Percentiles rank a stretch among this genome's conserved stretches.
Conservation (phyloP, 2,888 invertebrate species). For the Rambutsinella grinnellia region DNA sequence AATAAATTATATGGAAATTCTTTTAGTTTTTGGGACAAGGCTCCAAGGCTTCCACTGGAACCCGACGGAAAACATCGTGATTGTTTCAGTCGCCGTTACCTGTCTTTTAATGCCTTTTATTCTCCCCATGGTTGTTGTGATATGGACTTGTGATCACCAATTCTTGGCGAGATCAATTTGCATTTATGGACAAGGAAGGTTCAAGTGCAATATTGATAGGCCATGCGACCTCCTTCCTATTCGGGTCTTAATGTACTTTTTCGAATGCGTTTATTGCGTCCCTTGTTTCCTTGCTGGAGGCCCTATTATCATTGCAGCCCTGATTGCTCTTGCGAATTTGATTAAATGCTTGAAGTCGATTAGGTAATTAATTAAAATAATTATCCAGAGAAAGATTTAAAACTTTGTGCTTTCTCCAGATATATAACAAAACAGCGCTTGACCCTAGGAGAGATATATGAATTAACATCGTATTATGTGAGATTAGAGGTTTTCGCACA, state of each 20-base stretch:
- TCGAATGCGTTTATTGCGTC: neutral
- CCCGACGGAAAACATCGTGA: slow-evolving; percentile 10
- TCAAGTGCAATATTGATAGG: neutral
- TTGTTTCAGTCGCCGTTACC: neutral
- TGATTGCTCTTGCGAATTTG: slow-evolving; percentile 4
- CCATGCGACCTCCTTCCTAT: slow-evolving; percentile 3
- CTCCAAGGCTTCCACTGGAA: slow-evolving; percentile 25
- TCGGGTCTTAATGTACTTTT: neutral
- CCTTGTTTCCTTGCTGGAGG: neutral
- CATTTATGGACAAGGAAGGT: neutral
- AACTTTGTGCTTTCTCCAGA: neutral
- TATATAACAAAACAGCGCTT: neutral
- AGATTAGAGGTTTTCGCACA: slow-evolving; percentile 12
- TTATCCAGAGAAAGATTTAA: too few species aligned
- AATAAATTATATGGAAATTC: too few species aligned
- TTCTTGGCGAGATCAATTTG: neutral
- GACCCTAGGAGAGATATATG: neutral
- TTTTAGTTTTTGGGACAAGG: neutral
- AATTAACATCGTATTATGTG: slow-evolving; percentile 8
- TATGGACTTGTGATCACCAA: slow-evolving; percentile 24
- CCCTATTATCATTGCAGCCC: neutral
- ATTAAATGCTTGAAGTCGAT: slow-evolving; percentile 15
- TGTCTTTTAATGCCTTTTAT: neutral
- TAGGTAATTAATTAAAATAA: slow-evolving; percentile 1
- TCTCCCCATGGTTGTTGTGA: slow-evolving; percentile 10